These are phyloP conservation scores for Oikopleura dioica DNA, from an alignment of 23 tunicate genomes.

Conservation along the genomic window DNA sequence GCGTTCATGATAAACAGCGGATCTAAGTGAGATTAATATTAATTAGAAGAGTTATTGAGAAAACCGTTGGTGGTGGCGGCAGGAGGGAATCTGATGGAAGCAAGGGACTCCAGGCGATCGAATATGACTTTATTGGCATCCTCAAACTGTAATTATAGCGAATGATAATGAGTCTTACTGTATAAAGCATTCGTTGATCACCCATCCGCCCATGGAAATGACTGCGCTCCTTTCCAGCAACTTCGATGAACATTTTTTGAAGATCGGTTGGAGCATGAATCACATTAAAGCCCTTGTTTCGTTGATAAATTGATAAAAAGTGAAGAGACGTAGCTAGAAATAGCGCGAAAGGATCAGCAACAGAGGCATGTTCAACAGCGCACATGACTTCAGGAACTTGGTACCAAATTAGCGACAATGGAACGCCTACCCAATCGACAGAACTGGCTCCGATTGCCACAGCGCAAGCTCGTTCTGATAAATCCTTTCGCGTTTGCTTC, in stretches of 20 bases:
- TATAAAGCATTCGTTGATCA: background rate
- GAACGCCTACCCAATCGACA: background rate
- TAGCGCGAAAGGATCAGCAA: background rate
- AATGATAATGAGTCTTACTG: background rate
- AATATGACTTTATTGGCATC: background rate
- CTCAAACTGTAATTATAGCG: too few relatives aligned
- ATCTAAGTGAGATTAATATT: background rate
- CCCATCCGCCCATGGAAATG: background rate
- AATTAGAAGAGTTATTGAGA: background rate
- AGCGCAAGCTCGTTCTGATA: background rate
- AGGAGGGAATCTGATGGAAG: background rate
- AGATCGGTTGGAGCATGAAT: background rate
- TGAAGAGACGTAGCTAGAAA: background rate
- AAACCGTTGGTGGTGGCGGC: background rate
- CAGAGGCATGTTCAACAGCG: background rate
- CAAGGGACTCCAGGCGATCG: background rate
- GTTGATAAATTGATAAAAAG: background rate
- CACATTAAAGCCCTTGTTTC: background rate
- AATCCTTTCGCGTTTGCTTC: background rate
- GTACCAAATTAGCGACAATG: background rate
- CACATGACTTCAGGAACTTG: background rate
- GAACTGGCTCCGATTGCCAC: background rate
- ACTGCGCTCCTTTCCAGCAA: background rate
- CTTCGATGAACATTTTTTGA: background rate
- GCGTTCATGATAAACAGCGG: background rate